Conservation (phyloP, 2,797 vertebrate genomes). For the Epinephelus malabaricus region DNA sequence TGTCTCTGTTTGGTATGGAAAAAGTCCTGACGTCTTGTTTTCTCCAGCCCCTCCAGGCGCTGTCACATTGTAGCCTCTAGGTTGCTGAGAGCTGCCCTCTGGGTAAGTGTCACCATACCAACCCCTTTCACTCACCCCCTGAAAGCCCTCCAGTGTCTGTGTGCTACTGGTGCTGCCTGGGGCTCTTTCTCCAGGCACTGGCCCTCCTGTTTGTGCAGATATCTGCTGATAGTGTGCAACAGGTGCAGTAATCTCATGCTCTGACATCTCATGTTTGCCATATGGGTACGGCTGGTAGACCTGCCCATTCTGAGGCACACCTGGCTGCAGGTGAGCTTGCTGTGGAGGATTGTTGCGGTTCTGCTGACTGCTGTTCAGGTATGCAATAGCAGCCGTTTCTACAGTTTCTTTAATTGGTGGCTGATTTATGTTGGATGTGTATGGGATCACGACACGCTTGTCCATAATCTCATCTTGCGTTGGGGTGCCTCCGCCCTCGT, state of each 20-base stretch:
- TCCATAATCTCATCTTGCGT: conserved; percentile 99
- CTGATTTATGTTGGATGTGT: conserved; percentile 35
- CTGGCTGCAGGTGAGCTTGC: conserved; percentile 70
- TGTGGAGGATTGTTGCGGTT: conserved; percentile 45
- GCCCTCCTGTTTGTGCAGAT: conserved; percentile 85
- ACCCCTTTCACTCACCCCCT: conserved; percentile 63
- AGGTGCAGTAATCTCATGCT: conserved; percentile 44
- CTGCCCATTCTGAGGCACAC: conserved; percentile 73
- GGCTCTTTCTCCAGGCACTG: conserved; percentile 68
- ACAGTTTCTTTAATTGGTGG: conserved; percentile 27
- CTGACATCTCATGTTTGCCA: conserved; percentile 38
- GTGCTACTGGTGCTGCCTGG: conserved; percentile 82
- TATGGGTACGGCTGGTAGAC: conserved; percentile 58
- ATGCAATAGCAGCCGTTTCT: conserved; percentile 45
- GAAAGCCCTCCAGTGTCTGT: conserved; percentile 87
- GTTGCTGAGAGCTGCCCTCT: conserved; percentile 78
- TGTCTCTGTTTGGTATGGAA: conserved; percentile 68
- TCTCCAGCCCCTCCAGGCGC: conserved; percentile 47
- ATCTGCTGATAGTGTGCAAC: conserved; percentile 88
- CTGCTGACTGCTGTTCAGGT: conserved; percentile 71
- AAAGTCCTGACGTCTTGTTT: conserved; percentile 47
- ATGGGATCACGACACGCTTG: conserved; percentile 83
- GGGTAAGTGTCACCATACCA: conserved; percentile 82
- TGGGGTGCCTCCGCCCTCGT: conserved; percentile 95
- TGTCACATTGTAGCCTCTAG: conserved; percentile 49